Evolutionary conservation across 2,888 invertebrate species (phyloP).

Genomic region (Hartigia nigra): DNA sequence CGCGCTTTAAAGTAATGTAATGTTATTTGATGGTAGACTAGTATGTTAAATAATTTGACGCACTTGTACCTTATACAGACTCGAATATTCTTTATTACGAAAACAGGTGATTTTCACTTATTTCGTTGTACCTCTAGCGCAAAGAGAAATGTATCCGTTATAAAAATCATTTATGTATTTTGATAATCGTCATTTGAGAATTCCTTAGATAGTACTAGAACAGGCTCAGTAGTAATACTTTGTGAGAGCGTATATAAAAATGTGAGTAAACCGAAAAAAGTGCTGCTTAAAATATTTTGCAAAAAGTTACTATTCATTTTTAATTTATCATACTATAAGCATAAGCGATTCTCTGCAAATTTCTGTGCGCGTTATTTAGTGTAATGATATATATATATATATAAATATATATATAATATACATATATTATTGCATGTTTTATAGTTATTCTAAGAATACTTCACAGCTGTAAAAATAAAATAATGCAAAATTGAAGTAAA

Average conservation of each 20-base stretch:
- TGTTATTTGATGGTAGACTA: neutral
- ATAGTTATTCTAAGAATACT: neutral
- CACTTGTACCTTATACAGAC: conserved; percentile 63
- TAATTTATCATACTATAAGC: neutral
- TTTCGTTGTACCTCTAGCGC: neutral
- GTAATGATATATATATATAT: neutral
- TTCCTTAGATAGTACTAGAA: neutral
- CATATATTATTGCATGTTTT: neutral
- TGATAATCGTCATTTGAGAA: neutral
- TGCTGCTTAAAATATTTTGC: neutral
- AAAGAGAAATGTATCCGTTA: neutral
- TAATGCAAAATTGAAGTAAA: neutral
- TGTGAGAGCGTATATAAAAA: neutral
- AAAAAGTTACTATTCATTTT: neutral
- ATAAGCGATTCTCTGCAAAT: neutral
- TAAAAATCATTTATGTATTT: neutral
- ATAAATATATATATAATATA: neutral
- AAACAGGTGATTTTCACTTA: neutral
- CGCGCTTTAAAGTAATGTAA: neutral
- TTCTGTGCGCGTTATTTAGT: neutral
- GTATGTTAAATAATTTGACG: conserved; percentile 34
- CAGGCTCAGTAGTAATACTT: neutral
- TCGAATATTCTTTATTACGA: conserved; percentile 30
- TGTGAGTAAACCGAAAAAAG: neutral
- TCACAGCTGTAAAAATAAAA: neutral